Evolutionary conservation across 2,888 invertebrate genomes (phyloP).

Genomic region (Rhagophthalmus giganteus): DNA sequence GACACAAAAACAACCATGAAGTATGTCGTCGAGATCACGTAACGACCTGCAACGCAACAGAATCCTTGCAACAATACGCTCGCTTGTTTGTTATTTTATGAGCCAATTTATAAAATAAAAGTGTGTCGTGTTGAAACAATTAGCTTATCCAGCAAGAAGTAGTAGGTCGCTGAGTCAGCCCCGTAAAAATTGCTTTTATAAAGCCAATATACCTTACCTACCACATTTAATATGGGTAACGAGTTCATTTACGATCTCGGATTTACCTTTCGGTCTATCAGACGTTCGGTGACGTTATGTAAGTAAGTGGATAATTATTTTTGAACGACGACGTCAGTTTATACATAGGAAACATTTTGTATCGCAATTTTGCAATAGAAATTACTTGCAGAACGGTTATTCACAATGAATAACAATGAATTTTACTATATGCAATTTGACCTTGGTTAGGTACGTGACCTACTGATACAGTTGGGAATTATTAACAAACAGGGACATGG

Average conservation of each 20-base stretch:
- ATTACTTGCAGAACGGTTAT: too few species aligned
- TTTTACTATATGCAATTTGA: too few species aligned
- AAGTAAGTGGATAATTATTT: too few species aligned
- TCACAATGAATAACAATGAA: too few species aligned
- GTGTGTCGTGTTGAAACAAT: slow-evolving; percentile 32
- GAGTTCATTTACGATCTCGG: not conserved
- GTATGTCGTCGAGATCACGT: slow-evolving; percentile 26
- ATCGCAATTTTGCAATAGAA: too few species aligned
- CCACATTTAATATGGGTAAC: slow-evolving; percentile 4
- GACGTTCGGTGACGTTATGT: too few species aligned
- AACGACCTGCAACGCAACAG: slow-evolving; percentile 25
- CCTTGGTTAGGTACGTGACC: too few species aligned
- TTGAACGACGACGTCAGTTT: too few species aligned
- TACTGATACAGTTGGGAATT: too few species aligned
- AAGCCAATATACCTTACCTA: slow-evolving; percentile 10
- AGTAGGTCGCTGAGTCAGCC: slow-evolving; percentile 33
- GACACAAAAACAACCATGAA: slow-evolving; percentile 19
- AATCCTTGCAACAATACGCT: slow-evolving; percentile 23
- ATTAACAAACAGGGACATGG: too few species aligned
- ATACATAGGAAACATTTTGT: too few species aligned
- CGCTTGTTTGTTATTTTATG: slow-evolving; percentile 26
- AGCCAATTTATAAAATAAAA: slow-evolving; percentile 30
- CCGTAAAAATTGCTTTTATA: slow-evolving; percentile 8
- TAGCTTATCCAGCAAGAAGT: slow-evolving; percentile 26
- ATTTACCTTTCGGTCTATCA: not conserved